Conservation (phyloP, 1,140 invertebrate species). For the Heterodera schachtii region DNA sequence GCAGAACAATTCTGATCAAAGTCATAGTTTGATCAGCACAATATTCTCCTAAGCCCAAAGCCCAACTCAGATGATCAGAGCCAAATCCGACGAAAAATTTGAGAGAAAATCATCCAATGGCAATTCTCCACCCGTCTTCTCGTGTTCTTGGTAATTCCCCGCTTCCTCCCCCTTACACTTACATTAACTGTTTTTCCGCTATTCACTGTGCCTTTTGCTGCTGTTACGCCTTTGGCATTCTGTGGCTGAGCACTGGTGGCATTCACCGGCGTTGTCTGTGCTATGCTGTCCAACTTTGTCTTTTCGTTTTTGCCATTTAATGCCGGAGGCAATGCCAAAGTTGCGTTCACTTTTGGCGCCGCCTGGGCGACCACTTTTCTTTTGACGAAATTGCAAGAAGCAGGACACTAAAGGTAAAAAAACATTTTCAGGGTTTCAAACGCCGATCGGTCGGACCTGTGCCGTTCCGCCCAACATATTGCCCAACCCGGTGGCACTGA, state of each 20-base stretch:
- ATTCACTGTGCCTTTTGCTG: conserved; percentile 4
- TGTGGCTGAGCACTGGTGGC: not conserved
- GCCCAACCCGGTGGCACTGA: conserved; percentile 46
- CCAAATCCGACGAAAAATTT: not conserved
- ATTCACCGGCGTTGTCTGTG: not conserved
- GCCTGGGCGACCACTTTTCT: conserved; percentile 26
- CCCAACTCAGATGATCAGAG: not conserved
- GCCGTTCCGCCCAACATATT: conserved; percentile 38
- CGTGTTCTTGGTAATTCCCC: not conserved
- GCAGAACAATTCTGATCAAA: not conserved
- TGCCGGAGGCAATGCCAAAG: conserved; percentile 22
- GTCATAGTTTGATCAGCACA: not conserved
- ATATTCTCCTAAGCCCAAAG: not conserved
- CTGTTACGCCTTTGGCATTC: not conserved
- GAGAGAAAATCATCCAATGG: not conserved
- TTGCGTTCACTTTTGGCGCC: conserved; percentile 15
- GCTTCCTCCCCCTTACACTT: not conserved
- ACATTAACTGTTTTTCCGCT: conserved; percentile 5
- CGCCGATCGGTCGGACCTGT: not conserved
- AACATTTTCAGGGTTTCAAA: not conserved
- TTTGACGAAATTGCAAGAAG: conserved; percentile 29
- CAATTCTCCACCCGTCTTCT: not conserved
- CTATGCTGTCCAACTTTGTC: not conserved
- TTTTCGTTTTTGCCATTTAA: not conserved
- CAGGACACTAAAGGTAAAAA: conserved; percentile 34